These are phyloP conservation scores for Platysternon megacephalum DNA, from an alignment of 2,113 vertebrate species.

Conservation along the genomic window DNA sequence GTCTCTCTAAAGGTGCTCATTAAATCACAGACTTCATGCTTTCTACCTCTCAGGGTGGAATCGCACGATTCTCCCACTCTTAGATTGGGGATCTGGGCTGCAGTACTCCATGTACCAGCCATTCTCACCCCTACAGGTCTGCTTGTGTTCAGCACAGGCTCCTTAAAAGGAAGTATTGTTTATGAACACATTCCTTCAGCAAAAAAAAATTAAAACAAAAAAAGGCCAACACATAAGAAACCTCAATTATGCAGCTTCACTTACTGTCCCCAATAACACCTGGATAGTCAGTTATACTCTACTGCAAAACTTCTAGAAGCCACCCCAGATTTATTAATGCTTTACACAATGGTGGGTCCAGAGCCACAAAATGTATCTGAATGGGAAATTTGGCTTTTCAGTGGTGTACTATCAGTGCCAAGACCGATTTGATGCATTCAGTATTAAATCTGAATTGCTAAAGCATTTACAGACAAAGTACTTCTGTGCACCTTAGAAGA, in stretches of 20 bases:
- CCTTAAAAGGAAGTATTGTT: not conserved
- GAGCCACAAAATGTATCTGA: not conserved
- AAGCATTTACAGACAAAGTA: accelerated
- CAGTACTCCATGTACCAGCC: not conserved
- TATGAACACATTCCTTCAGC: accelerated
- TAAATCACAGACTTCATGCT: not conserved
- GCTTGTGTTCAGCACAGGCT: not conserved
- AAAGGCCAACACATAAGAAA: not conserved
- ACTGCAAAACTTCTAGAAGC: not conserved
- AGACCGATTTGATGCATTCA: not conserved
- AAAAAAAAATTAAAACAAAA: not conserved
- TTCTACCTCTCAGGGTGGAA: not conserved
- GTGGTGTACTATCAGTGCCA: not conserved
- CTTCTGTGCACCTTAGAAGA: accelerated
- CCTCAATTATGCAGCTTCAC: not conserved
- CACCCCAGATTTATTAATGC: not conserved
- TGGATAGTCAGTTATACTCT: not conserved
- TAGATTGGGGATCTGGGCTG: not conserved
- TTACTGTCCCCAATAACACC: not conserved
- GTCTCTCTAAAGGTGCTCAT: not conserved
- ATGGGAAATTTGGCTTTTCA: accelerated
- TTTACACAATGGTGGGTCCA: not conserved
- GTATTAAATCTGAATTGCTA: not conserved
- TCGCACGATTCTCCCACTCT: not conserved
- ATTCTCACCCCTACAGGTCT: not conserved